These are phyloP conservation scores for Avahi laniger DNA, from an alignment of 2,797 vertebrate genomes.

Conservation along the genomic window DNA sequence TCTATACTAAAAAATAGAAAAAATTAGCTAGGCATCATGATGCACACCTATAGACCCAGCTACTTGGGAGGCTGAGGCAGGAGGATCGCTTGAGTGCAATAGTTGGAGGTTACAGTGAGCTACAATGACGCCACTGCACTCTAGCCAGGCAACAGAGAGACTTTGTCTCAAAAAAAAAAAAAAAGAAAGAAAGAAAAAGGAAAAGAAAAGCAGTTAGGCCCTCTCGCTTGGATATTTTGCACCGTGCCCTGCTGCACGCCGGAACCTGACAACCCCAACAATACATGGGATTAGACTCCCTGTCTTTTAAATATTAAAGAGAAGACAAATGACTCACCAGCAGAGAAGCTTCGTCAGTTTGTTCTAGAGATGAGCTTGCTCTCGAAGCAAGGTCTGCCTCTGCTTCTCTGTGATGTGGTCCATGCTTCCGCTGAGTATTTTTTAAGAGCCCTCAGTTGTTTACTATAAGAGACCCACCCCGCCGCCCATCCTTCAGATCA, in stretches of 20 bases:
- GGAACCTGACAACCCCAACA: not conserved
- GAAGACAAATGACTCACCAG: slow-evolving; percentile 57
- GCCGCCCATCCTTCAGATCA: not conserved
- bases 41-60: too few species aligned
- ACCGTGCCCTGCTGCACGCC: accelerated
- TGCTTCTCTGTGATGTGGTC: slow-evolving; percentile 60
- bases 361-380: not conserved
- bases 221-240: not conserved
- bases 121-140: too few species aligned
- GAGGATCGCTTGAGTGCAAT: too few species aligned
- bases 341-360: not conserved
- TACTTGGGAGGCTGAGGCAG: too few species aligned
- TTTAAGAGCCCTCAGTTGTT: slow-evolving; percentile 6
- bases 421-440: slow-evolving; percentile 38
- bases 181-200: too few species aligned
- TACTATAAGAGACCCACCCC: not conserved
- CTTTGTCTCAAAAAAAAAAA: too few species aligned
- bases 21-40: too few species aligned
- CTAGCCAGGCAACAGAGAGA: too few species aligned
- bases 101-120: too few species aligned
- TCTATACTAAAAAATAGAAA: too few species aligned
- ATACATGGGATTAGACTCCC: not conserved
- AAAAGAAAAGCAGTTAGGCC: not conserved
- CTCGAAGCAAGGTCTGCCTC: not conserved
- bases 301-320: not conserved